A percentile compares a stretch with the other conserved stretches of the same genome.
These are phyloP conservation scores for Rhinopomastus cyanomelas DNA, from an alignment of 2,113 vertebrate species.

Conservation along the genomic window DNA sequence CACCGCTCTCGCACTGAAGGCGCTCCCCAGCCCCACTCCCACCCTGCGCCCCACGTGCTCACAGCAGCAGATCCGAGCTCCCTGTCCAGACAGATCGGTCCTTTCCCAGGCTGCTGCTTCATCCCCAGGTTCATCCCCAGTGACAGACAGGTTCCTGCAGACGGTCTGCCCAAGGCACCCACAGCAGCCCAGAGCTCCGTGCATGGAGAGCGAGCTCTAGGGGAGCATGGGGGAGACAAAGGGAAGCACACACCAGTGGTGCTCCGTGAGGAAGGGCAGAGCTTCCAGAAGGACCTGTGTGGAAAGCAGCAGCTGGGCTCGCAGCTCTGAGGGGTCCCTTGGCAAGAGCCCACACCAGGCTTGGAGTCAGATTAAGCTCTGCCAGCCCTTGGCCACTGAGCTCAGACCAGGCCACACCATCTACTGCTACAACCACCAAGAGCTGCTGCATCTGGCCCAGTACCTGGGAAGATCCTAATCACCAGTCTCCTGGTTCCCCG, in stretches of 20 bases:
- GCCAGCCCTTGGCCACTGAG: background rate
- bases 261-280: background rate
- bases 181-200: background rate
- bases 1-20: background rate
- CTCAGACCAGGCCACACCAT: background rate
- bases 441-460: background rate
- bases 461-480: background rate
- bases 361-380: background rate
- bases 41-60: background rate
- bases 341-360: background rate
- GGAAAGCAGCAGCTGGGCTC: background rate
- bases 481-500: background rate
- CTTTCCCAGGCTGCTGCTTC: background rate
- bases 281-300: background rate
- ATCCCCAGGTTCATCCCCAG: too few species aligned
- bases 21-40: background rate
- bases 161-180: background rate
- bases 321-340: background rate
- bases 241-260: background rate
- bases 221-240: background rate
- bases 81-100: background rate
- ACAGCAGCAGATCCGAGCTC: background rate
- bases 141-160: too few species aligned
- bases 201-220: background rate
- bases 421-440: background rate